These are phyloP conservation scores for Sarcophaga bullata DNA, from an alignment of 1,140 invertebrate genomes.

Conservation along the genomic window DNA sequence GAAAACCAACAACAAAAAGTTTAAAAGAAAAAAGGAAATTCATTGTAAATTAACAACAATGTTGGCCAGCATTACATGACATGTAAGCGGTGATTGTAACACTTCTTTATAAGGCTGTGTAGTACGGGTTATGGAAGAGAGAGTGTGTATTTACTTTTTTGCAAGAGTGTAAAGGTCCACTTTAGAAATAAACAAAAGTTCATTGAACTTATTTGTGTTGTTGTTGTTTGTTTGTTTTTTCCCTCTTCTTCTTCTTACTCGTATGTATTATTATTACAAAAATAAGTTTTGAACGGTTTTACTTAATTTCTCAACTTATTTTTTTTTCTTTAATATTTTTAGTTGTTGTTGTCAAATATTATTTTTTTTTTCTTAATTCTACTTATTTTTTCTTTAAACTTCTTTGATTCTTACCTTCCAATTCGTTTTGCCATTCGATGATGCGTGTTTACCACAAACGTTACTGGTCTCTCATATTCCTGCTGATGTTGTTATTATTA, in stretches of 20 bases:
- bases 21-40: too few species aligned
- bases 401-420: conserved; percentile 53
- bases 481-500: conserved; percentile 40
- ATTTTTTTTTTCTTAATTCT: background rate
- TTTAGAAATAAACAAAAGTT: background rate
- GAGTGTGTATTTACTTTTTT: background rate
- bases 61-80: background rate
- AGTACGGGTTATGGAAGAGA: too few species aligned
- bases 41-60: background rate
- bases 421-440: conserved; percentile 55
- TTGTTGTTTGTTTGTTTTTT: background rate
- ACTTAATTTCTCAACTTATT: background rate
- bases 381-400: background rate
- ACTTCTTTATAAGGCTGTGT: too few species aligned
- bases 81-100: background rate
- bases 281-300: background rate
- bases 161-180: background rate
- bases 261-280: too few species aligned
- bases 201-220: background rate
- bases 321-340: background rate
- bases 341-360: background rate
- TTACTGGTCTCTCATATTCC: conserved; percentile 42
- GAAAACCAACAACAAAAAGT: background rate
- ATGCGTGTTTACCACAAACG: conserved; percentile 48
- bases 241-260: too few species aligned